These are phyloP conservation scores for Clarias pachynema DNA, from an alignment of 2,797 vertebrate species.

Conservation along the genomic window DNA sequence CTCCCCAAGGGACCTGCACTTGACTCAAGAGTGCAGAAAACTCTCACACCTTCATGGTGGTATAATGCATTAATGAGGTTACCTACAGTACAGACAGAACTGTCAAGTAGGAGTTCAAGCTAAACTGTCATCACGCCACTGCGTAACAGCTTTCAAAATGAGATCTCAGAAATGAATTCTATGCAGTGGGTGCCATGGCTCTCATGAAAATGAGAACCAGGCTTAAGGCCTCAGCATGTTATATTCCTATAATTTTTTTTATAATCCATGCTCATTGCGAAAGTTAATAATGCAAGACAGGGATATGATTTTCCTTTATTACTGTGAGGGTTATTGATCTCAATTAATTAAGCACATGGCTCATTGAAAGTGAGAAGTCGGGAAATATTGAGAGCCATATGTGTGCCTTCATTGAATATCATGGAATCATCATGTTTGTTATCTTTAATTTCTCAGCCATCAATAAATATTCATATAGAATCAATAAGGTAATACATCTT, in stretches of 20 bases:
- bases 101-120: too few relatives aligned
- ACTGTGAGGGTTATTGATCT: constrained; percentile 68
- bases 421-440: constrained; percentile 44
- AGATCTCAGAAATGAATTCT: too few relatives aligned
- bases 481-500: constrained; percentile 7
- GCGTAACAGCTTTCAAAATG: too few relatives aligned
- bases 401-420: constrained; percentile 44
- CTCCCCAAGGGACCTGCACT: too few relatives aligned
- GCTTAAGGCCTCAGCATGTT: too few relatives aligned
- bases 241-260: constrained; percentile 12
- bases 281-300: constrained; percentile 63
- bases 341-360: constrained; percentile 63
- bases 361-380: constrained; percentile 32
- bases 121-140: too few relatives aligned
- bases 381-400: constrained; percentile 31
- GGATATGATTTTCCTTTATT: constrained; percentile 57
- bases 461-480: constrained; percentile 41
- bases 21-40: too few relatives aligned
- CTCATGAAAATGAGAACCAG: too few relatives aligned
- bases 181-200: too few relatives aligned
- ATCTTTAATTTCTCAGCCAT: constrained; percentile 28
- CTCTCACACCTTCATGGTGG: too few relatives aligned
- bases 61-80: too few relatives aligned
- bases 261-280: constrained; percentile 44
- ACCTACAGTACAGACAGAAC: too few relatives aligned